Evolutionary conservation across 2,888 invertebrate genomes (phyloP).

Genomic region (Eretmocerus hayati): DNA sequence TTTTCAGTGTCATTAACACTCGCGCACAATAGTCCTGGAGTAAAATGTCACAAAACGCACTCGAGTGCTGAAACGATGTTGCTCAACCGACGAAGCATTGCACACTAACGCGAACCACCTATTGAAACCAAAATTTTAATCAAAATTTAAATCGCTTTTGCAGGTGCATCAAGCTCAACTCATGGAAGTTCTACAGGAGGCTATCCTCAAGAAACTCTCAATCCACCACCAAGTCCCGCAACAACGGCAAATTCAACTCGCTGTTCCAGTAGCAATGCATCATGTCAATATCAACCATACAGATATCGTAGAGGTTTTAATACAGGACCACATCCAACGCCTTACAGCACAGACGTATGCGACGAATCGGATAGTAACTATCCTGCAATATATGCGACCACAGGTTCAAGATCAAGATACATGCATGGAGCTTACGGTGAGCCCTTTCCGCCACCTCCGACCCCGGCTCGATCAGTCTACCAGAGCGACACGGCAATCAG

Average conservation of each 20-base stretch:
- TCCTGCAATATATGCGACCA: conserved; percentile 45
- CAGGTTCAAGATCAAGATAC: conserved; percentile 54
- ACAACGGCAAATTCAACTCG: conserved; percentile 59
- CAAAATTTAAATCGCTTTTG: too few species aligned
- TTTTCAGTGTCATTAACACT: too few species aligned
- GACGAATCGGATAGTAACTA: conserved; percentile 79
- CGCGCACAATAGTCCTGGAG: too few species aligned
- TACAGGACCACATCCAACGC: conserved; percentile 88
- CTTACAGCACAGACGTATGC: conserved; percentile 90
- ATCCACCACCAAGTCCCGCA: conserved; percentile 88
- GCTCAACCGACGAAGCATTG: too few species aligned
- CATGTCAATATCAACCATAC: conserved; percentile 64
- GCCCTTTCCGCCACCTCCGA: conserved; percentile 70
- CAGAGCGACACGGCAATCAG: conserved; percentile 63
- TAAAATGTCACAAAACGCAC: too few species aligned
- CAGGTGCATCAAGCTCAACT: conserved; percentile 61
- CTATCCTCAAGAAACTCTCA: conserved; percentile 79
- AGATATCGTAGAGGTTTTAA: conserved; percentile 69
- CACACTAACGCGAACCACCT: too few species aligned
- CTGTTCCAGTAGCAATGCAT: conserved; percentile 51
- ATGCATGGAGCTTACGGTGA: conserved; percentile 54
- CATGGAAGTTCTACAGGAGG: conserved; percentile 55
- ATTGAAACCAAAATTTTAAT: not conserved
- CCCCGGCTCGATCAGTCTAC: conserved; percentile 67
- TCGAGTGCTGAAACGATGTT: too few species aligned